A percentile compares a stretch with the other conserved stretches of the same genome.
Conservation (phyloP, 2,113 vertebrate species). For the Embiotoca jacksoni region DNA sequence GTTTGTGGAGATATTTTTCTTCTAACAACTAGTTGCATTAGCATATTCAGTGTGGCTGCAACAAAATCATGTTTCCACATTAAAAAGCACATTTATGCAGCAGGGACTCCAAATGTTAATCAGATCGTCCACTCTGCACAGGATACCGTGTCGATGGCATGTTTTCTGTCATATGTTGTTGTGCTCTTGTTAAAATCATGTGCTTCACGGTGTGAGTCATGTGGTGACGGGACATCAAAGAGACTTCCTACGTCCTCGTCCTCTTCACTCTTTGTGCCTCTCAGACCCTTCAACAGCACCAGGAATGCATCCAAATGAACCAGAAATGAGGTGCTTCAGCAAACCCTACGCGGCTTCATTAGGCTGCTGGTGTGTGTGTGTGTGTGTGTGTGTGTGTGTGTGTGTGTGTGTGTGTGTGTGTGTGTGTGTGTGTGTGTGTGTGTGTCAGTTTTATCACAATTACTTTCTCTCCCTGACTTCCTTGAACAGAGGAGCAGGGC, state of each 20-base stretch:
- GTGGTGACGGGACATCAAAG: slow-evolving; percentile 13
- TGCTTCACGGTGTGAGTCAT: not conserved
- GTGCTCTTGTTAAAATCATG: not conserved
- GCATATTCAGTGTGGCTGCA: not conserved
- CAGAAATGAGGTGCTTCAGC: slow-evolving; percentile 34
- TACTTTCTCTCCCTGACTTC: too few species aligned
- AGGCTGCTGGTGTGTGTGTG: slow-evolving; percentile 18
- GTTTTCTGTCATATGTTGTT: not conserved
- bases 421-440: too few species aligned
- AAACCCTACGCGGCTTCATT: slow-evolving; percentile 44
- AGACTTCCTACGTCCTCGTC: not conserved
- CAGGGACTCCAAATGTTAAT: not conserved
- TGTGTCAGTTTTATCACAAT: too few species aligned
- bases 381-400: too few species aligned
- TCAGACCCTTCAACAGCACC: slow-evolving; percentile 18
- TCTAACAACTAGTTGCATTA: too few species aligned
- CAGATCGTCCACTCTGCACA: slow-evolving; percentile 1
- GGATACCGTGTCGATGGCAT: too few species aligned
- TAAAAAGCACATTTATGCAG: not conserved
- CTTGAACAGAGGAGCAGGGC: too few species aligned
- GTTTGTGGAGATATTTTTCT: too few species aligned
- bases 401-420: slow-evolving; percentile 8
- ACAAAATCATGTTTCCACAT: not conserved
- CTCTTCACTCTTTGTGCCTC: not conserved
- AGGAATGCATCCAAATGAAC: slow-evolving; percentile 41